These are phyloP conservation scores for Solea senegalensis DNA, from an alignment of 2,113 vertebrate species.

Conservation along the genomic window DNA sequence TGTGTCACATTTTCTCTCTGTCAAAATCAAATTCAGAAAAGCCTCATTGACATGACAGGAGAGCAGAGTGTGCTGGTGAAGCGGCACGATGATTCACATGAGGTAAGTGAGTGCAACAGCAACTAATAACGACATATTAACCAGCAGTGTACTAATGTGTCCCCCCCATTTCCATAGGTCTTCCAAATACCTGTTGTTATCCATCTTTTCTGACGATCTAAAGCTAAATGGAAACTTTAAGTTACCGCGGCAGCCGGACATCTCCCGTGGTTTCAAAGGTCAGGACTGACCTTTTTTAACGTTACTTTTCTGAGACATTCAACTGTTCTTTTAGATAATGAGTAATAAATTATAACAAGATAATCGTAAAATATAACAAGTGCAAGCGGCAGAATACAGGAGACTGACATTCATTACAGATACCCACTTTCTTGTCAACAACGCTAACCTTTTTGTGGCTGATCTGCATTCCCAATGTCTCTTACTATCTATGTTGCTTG, in stretches of 20 bases:
- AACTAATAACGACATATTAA: not conserved
- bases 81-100: not conserved
- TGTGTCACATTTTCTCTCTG: conserved; percentile 17
- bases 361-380: not conserved
- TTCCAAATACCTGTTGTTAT: too few relatives aligned
- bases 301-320: too few relatives aligned
- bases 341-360: not conserved
- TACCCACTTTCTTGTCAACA: not conserved
- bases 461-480: not conserved
- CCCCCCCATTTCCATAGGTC: not conserved
- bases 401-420: not conserved
- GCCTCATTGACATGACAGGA: conserved; percentile 32
- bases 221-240: not conserved
- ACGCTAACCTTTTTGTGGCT: too few relatives aligned
- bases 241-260: not conserved
- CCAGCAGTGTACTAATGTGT: not conserved
- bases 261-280: not conserved
- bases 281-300: not conserved
- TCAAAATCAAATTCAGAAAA: conserved; percentile 38
- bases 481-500: too few relatives aligned
- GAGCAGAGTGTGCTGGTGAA: conserved; percentile 11
- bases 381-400: not conserved
- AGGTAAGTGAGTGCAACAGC: not conserved
- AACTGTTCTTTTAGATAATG: too few relatives aligned
- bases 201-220: too few relatives aligned